Evolutionary conservation across 2,888 invertebrate genomes (phyloP), one percentile per base, ranked within the genome.

Genomic region (Trilocha varians): DNA sequence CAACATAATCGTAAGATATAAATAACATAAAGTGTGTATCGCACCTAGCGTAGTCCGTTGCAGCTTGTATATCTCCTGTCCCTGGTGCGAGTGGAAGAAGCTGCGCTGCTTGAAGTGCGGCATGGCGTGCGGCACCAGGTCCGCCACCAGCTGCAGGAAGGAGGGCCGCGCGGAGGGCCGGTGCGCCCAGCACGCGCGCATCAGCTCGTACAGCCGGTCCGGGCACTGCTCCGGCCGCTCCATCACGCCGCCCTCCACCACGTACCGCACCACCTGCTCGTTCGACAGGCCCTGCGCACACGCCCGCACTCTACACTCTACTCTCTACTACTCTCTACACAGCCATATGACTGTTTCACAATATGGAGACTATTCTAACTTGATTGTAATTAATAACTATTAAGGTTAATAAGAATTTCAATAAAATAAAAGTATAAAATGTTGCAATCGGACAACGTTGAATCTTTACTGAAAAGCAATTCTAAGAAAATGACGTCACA

Each of bases 211-310:
- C 71, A 99, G 86, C 57, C 93, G 90, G 65, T 96, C 94, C 1
- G 98, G 98, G 77, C 99, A 99, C 74, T 96, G 95, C 74, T 96
- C 96, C 0, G 99, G 99, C 47, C 93, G 90, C 73, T 96, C 96
- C 96, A 99, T 97, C 36, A 96, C 93, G 42, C 95, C 94, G 40
- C 96, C 96, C 59, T 94, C 94, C 50, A 94, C 93, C 45, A 98
- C 96, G 78, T 94, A 95, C 13, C 93, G 89, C 50, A 97, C 77
- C 42, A 94, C 97, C 86, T 98, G 96, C 80, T 98, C 97, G 78
- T 98, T 98, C 9, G 95, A 91, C 51, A 95, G 83, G 8, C 95
- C 95, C 89, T 93, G 83, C 34, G 0, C 16, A 38, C 16, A 3
- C 6, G 5, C 33, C 13, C 36, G 36, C 13, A n/a, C 11, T 36